phyloP scores from a whole-genome alignment of 1,140 invertebrate species.

The Orius laevigatus region DNA sequence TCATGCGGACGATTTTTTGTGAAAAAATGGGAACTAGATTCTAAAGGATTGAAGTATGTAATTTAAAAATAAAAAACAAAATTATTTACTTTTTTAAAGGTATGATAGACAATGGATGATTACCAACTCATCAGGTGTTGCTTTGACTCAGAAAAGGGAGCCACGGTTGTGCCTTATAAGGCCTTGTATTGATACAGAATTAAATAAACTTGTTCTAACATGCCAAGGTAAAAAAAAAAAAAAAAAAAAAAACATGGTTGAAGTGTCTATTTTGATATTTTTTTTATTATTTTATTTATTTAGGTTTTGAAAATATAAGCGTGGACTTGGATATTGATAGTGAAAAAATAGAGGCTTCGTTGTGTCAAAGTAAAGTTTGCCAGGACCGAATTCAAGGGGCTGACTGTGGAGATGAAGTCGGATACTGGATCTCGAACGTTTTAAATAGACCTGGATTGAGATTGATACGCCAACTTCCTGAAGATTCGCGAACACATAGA shows the following conservation, averaged over 20 bases:
- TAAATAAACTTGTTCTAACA: slow-evolving; percentile 41
- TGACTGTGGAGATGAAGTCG: slow-evolving; percentile 67
- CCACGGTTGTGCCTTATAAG: slow-evolving; percentile 63
- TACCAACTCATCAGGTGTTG: slow-evolving; percentile 54
- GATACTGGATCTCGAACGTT: slow-evolving; percentile 54
- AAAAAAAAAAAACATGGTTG: neutral
- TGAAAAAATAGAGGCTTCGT: slow-evolving; percentile 15
- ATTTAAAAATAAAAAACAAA: neutral
- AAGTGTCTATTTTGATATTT: slow-evolving; percentile 1
- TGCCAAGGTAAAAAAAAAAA: slow-evolving; percentile 41
- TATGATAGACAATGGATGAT: slow-evolving; percentile 92
- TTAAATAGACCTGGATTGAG: slow-evolving; percentile 46
- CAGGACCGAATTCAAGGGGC: slow-evolving; percentile 57
- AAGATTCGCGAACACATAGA: slow-evolving; percentile 6
- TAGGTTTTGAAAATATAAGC: neutral
- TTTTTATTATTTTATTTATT: neutral
- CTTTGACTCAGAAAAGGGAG: slow-evolving; percentile 75
- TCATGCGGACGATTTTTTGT: slow-evolving; percentile 71
- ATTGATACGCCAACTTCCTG: slow-evolving; percentile 42
- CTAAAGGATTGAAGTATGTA: slow-evolving; percentile 41
- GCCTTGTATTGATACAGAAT: slow-evolving; percentile 49
- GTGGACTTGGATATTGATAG: neutral
- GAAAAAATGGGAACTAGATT: slow-evolving; percentile 23
- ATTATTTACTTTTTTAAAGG: slow-evolving; percentile 22
- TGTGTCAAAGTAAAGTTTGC: slow-evolving; percentile 69